Conservation (phyloP, 2,888 invertebrate species). For the Onchidella celtica region DNA sequence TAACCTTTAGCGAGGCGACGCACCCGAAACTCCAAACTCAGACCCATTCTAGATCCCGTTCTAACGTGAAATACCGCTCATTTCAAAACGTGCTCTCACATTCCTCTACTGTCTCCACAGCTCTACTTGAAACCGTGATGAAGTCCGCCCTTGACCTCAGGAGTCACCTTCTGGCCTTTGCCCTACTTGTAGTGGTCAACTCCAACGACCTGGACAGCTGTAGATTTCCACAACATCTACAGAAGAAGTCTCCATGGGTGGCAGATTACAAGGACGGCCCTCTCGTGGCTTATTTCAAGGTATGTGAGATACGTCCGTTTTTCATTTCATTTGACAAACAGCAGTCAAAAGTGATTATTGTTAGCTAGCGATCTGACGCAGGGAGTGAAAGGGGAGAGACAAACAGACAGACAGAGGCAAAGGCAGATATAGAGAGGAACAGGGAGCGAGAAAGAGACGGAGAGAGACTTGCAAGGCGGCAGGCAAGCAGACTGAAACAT, state of each 20-base stretch:
- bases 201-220: slow-evolving; percentile 44
- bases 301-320: too few species aligned
- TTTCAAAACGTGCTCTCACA: too few species aligned
- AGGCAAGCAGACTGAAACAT: too few species aligned
- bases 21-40: too few species aligned
- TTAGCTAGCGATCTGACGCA: too few species aligned
- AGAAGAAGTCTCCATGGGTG: slow-evolving; percentile 53
- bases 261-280: slow-evolving; percentile 55
- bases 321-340: neutral
- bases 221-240: slow-evolving; percentile 55
- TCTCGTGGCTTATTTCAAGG: slow-evolving; percentile 55
- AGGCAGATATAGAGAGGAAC: neutral
- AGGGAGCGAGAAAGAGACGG: too few species aligned
- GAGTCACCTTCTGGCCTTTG: neutral
- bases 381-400: too few species aligned
- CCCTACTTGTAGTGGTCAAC: neutral
- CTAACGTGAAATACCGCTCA: too few species aligned
- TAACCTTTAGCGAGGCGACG: too few species aligned
- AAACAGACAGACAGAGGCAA: slow-evolving; percentile 3
- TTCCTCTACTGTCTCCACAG: neutral
- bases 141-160: neutral
- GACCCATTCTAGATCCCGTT: too few species aligned
- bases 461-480: too few species aligned
- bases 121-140: too few species aligned
- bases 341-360: neutral